phyloP scores from a whole-genome alignment of 2,888 invertebrate genomes.

The Stomorhina lunata region DNA sequence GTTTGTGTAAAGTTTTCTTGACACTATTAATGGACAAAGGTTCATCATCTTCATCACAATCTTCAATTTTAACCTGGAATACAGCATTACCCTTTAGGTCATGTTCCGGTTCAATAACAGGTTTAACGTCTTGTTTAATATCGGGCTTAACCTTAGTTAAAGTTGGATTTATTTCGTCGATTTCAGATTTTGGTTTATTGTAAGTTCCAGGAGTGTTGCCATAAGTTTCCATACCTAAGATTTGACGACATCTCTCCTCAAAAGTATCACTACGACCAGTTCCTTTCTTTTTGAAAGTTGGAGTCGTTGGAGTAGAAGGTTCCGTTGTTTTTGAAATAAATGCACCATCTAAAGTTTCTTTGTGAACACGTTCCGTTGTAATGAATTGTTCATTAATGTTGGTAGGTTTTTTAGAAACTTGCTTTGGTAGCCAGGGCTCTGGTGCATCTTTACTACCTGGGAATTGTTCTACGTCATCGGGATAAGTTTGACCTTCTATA shows the following conservation, averaged over 20 bases:
- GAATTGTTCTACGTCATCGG: background rate
- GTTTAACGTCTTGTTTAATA: conserved; percentile 8
- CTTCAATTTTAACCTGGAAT: conserved; percentile 75
- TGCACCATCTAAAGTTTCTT: conserved; percentile 73
- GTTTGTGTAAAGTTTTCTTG: conserved; percentile 48
- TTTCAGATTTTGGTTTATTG: conserved; percentile 63
- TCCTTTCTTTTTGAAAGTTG: conserved; percentile 82
- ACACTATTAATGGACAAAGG: conserved; percentile 60
- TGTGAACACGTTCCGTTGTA: conserved; percentile 52
- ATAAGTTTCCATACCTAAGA: conserved; percentile 83
- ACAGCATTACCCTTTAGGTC: conserved; percentile 14
- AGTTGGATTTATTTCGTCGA: background rate
- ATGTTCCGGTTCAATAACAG: conserved; percentile 2
- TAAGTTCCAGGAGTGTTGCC: conserved; percentile 75
- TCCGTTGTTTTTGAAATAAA: conserved; percentile 71
- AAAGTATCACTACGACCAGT: conserved; percentile 86
- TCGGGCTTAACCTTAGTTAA: background rate
- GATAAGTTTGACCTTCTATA: conserved; percentile 19
- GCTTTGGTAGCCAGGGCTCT: conserved; percentile 6
- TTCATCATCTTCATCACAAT: conserved; percentile 73
- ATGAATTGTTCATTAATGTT: conserved; percentile 62
- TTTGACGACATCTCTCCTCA: conserved; percentile 86
- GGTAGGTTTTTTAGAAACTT: background rate
- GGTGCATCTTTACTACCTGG: background rate
- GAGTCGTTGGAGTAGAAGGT: conserved; percentile 68